Conservation (phyloP, 92 coral and sea anemone species). For the Palythoa grandiflora region DNA sequence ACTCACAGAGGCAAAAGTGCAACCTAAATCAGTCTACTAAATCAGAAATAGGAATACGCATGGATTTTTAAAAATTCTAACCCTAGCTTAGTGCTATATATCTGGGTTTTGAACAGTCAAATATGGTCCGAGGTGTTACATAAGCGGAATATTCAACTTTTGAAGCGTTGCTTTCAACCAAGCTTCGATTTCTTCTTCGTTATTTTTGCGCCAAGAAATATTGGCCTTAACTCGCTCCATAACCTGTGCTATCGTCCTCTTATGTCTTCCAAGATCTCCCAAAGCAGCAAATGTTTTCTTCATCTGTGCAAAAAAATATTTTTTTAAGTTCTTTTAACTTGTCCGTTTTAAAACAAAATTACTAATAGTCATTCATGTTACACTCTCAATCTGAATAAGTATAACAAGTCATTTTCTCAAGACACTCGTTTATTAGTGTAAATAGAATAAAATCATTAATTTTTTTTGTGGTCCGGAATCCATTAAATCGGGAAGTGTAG, state of each 20-base stretch:
- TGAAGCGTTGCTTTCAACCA: constrained; percentile 44
- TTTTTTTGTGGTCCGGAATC: background rate
- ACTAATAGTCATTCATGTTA: background rate
- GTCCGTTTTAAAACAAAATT: background rate
- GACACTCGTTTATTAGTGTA: too few relatives aligned
- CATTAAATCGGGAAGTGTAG: too few relatives aligned
- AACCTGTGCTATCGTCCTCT: constrained; percentile 28
- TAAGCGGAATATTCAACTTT: constrained; percentile 19
- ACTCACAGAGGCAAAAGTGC: too few relatives aligned
- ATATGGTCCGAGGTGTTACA: background rate
- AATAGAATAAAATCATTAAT: background rate
- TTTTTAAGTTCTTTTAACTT: background rate
- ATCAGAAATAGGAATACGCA: too few relatives aligned
- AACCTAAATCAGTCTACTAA: too few relatives aligned
- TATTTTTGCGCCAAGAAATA: constrained; percentile 53
- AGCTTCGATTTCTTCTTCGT: constrained; percentile 50
- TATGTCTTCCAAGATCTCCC: background rate
- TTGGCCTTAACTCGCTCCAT: constrained; percentile 37
- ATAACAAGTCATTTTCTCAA: too few relatives aligned
- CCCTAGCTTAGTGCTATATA: too few relatives aligned
- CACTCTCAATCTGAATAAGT: too few relatives aligned
- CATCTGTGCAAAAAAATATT: background rate
- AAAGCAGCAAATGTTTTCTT: background rate
- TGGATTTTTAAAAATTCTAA: too few relatives aligned
- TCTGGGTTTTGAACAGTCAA: background rate